These are phyloP conservation scores for Drosophila erecta DNA, from an alignment of 1,140 invertebrate species.

Conservation along the genomic window DNA sequence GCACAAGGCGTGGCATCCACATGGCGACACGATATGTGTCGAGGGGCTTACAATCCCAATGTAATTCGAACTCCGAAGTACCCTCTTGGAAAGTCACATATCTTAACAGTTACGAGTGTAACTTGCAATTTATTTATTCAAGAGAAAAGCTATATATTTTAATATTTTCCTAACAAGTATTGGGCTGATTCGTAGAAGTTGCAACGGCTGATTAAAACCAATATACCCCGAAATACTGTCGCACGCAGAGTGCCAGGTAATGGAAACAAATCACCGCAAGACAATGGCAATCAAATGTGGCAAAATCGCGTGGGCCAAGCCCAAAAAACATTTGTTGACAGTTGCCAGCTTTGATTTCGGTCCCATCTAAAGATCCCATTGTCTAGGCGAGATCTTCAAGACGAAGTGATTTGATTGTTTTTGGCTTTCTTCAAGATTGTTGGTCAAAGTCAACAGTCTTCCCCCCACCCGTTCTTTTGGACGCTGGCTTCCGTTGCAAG, in stretches of 20 bases:
- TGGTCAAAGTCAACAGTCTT: constrained; percentile 18
- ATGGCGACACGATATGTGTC: constrained; percentile 27
- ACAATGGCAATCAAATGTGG: constrained; percentile 70
- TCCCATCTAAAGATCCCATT: constrained; percentile 26
- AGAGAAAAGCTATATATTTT: too few relatives aligned
- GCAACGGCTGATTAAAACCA: neutral
- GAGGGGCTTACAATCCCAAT: neutral
- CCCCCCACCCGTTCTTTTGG: too few relatives aligned
- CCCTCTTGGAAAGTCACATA: neutral
- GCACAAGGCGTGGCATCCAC: constrained; percentile 25
- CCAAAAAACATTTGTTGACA: constrained; percentile 40
- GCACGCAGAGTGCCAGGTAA: constrained; percentile 8
- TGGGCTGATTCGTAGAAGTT: neutral
- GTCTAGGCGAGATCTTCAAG: constrained; percentile 16
- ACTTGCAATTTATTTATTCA: neutral
- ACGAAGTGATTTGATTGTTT: constrained; percentile 28
- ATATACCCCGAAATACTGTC: neutral
- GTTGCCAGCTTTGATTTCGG: constrained; percentile 31
- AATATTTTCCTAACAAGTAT: too few relatives aligned
- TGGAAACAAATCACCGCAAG: constrained; percentile 34
- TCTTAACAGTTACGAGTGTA: neutral
- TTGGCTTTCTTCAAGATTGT: constrained; percentile 10
- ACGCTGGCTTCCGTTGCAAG: constrained; percentile 18
- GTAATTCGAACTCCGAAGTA: neutral
- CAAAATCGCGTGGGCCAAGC: constrained; percentile 60